Percentiles rank a stretch among this genome's conserved stretches.
Conservation (phyloP, 2,888 invertebrate genomes). For the Callyntrura guangdongensis region DNA sequence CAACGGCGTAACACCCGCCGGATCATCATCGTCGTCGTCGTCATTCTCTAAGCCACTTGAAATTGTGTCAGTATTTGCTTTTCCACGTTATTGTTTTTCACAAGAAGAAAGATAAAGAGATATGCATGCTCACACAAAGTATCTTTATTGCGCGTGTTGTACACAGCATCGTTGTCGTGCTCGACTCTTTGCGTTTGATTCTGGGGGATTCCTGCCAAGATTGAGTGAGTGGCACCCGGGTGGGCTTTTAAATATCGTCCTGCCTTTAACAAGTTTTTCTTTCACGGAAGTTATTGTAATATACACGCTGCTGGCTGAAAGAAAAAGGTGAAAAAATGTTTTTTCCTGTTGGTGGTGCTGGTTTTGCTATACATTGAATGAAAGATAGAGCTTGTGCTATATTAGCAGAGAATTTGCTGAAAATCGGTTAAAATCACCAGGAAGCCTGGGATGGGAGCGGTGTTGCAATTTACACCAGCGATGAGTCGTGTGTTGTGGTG, state of each 20-base stretch:
- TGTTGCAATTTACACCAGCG: conserved; percentile 77
- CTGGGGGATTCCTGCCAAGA: conserved; percentile 47
- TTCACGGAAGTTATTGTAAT: conserved; percentile 13
- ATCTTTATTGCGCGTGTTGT: neutral
- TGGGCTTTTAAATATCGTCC: conserved; percentile 74
- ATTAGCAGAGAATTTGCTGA: conserved; percentile 67
- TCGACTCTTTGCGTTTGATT: conserved; percentile 24
- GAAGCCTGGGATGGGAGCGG: conserved; percentile 60
- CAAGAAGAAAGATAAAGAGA: conserved; percentile 45
- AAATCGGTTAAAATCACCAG: conserved; percentile 75
- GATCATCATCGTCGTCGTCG: neutral
- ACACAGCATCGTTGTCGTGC: neutral
- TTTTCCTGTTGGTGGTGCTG: conserved; percentile 1
- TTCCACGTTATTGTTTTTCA: conserved; percentile 58
- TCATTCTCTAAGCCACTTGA: conserved; percentile 18
- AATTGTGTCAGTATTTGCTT: conserved; percentile 13
- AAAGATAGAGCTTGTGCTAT: conserved; percentile 8
- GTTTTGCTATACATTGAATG: conserved; percentile 9
- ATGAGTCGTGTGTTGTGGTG: conserved; percentile 65
- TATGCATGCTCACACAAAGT: neutral
- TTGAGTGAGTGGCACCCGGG: conserved; percentile 74
- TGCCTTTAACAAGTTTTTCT: conserved; percentile 62
- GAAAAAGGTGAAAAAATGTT: conserved; percentile 59
- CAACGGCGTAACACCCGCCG: neutral
- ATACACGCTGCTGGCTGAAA: conserved; percentile 18